phyloP scores from a whole-genome alignment of 2,113 vertebrate species.

The Trichomycterus rosablanca region DNA sequence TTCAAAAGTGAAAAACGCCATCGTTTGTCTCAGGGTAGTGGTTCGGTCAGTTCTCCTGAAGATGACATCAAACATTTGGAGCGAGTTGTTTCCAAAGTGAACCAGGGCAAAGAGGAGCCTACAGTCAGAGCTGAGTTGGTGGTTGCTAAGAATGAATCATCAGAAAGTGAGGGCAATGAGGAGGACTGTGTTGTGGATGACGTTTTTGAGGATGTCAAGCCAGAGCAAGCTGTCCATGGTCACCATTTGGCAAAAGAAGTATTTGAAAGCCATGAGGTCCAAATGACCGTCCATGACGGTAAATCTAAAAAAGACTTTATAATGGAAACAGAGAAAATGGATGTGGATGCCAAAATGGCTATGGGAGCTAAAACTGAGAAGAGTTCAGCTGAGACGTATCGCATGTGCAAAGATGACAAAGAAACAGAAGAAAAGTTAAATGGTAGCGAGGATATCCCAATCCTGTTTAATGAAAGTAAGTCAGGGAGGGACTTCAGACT shows the following conservation, averaged over 20 bases:
- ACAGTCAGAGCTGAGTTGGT: slow-evolving; percentile 66
- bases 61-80: slow-evolving; percentile 6
- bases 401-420: neutral
- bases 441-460: slow-evolving; percentile 5
- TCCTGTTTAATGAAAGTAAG: slow-evolving; percentile 2
- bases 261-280: too few relatives aligned
- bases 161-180: slow-evolving; percentile 70
- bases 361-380: neutral
- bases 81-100: neutral
- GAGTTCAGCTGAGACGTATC: neutral
- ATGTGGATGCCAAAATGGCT: neutral
- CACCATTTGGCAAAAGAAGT: neutral
- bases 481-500: slow-evolving; percentile 17
- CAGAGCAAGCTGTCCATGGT: slow-evolving; percentile 3
- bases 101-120: slow-evolving; percentile 13
- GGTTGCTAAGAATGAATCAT: slow-evolving; percentile 71
- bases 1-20: slow-evolving; percentile 32
- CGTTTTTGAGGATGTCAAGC: slow-evolving; percentile 47
- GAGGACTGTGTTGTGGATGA: slow-evolving; percentile 53
- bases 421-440: neutral
- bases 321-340: neutral
- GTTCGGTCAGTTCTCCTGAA: slow-evolving; percentile 10
- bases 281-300: too few relatives aligned
- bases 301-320: too few relatives aligned
- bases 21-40: slow-evolving; percentile 24